These are phyloP conservation scores for Apotomis betuletana DNA, from an alignment of 2,888 invertebrate genomes.

Conservation along the genomic window DNA sequence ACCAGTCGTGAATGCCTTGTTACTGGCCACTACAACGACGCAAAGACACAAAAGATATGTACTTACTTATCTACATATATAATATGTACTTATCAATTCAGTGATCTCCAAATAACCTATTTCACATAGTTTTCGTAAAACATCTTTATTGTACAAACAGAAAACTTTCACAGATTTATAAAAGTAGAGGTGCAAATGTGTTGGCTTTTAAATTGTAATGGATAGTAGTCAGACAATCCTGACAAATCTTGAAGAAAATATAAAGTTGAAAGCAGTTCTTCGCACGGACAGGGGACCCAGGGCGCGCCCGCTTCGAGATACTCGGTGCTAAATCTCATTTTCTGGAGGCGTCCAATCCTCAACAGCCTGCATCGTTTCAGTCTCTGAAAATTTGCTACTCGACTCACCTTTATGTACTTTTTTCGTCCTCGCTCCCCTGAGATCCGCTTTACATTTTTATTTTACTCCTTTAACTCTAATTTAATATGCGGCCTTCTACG, in stretches of 20 bases:
- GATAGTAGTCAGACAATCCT: conserved; percentile 6
- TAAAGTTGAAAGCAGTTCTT: conserved; percentile 9
- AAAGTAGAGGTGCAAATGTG: too few species aligned
- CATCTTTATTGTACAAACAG: too few species aligned
- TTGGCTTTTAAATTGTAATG: conserved; percentile 3
- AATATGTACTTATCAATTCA: too few species aligned
- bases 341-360: conserved; percentile 56
- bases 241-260: conserved; percentile 15
- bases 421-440: conserved; percentile 62
- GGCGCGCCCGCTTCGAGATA: conserved; percentile 43
- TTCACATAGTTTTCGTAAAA: too few species aligned
- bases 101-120: too few species aligned
- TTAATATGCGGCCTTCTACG: conserved; percentile 71
- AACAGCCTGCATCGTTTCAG: conserved; percentile 53
- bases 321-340: conserved; percentile 66
- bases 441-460: conserved; percentile 74
- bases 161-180: too few species aligned
- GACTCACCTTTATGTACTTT: conserved; percentile 51
- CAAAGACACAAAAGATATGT: too few species aligned
- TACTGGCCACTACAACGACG: too few species aligned
- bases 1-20: too few species aligned
- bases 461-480: conserved; percentile 76
- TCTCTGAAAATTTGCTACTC: conserved; percentile 52
- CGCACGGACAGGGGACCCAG: neutral
- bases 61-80: too few species aligned